Base-by-base conservation (phyloP, 2,797 vertebrate genomes). In the Acestrorhynchus altus region DNA sequence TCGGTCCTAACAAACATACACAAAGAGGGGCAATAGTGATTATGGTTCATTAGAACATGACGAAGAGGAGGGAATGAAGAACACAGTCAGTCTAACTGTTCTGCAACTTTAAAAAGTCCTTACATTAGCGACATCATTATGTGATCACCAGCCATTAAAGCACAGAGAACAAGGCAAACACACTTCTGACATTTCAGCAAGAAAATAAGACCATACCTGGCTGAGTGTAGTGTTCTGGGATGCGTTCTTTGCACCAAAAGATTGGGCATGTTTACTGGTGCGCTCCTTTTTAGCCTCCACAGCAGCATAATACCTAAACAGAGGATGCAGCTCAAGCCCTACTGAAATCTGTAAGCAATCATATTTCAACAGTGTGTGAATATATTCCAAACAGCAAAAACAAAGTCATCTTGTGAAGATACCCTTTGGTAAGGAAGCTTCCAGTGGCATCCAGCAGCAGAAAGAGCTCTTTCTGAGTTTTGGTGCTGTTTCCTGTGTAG, bases 401-500 rank as follows among this genome's bases (percentile, higher is more conserved):
- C 8, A 35, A 11, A 12, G 1, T 10, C 24, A 4, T 69, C 31
- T 39, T 56, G 1, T 20, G 5, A 60, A 6, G 2, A 5, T 86
- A 97, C 96, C 96, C 96, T 87, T 96, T 96, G 13, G 94, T 96
- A 65, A 96, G 93, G 89, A 97, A 97, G 83, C 89, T 88, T 4
- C 95, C 95, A 0, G 85, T 80, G 1, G 96, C 83, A 60, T 98
- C 95, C 24, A 96, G 24, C 76, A 97, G 76, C 54, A 96, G 88
- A 84, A 97, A 97, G 80, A 96, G 93, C 89, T 98, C 95, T 7
- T 95, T 95, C 89, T 96, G 95, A 0, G 95, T 97, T 86, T 95
- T 97, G 83, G 93, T 94, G 92, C 96, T 98, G 87, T 97, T 98
- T 49, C 96, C 96, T 0, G 96, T 98, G 90, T 97, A 98, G 18